Conservation (phyloP, 2,888 invertebrate genomes). For the Epinotia nisella region DNA sequence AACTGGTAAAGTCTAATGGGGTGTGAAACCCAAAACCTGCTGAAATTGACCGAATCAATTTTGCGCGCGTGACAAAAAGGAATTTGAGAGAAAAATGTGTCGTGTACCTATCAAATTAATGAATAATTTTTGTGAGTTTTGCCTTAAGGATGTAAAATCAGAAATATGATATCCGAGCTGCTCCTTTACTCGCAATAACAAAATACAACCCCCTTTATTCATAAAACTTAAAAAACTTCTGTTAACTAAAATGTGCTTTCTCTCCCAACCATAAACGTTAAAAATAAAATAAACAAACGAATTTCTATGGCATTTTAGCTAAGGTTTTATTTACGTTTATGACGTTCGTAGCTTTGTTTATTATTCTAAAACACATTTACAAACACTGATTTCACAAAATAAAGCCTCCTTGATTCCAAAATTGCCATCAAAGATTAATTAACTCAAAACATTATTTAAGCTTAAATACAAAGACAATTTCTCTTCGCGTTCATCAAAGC, state of each 20-base stretch:
- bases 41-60: slow-evolving; percentile 1
- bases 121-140: not conserved
- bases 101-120: slow-evolving; percentile 8
- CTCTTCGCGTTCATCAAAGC: slow-evolving; percentile 6
- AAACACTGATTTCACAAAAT: not conserved
- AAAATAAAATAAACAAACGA: not conserved
- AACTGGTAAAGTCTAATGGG: slow-evolving; percentile 1
- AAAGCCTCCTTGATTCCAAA: not conserved
- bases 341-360: too few species aligned
- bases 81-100: not conserved
- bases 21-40: not conserved
- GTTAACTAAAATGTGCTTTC: too few species aligned
- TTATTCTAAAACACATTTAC: not conserved
- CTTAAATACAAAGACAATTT: not conserved
- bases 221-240: too few species aligned
- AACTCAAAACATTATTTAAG: not conserved
- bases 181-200: too few species aligned
- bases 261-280: not conserved
- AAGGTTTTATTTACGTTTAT: too few species aligned
- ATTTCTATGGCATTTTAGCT: too few species aligned
- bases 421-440: not conserved
- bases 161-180: too few species aligned
- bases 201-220: too few species aligned
- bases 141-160: not conserved
- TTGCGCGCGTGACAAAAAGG: slow-evolving; percentile 15